These are phyloP conservation scores for Chiloscyllium punctatum DNA, from an alignment of 2,797 vertebrate genomes.

Conservation along the genomic window DNA sequence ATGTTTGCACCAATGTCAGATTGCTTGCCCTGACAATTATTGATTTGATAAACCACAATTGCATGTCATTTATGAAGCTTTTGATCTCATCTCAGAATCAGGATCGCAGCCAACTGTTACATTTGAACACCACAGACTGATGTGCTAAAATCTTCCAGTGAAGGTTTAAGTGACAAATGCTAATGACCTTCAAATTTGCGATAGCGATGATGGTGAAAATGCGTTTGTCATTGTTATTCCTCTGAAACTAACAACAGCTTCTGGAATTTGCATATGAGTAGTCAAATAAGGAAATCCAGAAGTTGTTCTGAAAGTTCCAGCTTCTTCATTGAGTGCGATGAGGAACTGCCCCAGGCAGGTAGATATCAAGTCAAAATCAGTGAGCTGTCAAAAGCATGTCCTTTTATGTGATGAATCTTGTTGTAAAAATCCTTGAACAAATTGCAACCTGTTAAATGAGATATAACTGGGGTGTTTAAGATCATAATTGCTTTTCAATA, in stretches of 20 bases:
- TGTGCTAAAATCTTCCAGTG: neutral
- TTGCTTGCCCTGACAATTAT: neutral
- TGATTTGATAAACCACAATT: neutral
- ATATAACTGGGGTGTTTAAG: neutral
- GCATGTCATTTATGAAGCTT: neutral
- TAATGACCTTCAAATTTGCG: neutral
- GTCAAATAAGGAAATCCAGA: neutral
- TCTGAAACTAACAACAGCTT: neutral
- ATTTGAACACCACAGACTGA: neutral
- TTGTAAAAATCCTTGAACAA: neutral
- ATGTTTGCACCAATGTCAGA: constrained; percentile 12
- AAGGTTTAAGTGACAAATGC: neutral
- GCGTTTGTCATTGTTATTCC: neutral
- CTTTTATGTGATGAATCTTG: neutral
- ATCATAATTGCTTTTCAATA: neutral
- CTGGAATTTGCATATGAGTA: neutral
- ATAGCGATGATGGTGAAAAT: neutral
- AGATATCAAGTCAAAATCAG: neutral
- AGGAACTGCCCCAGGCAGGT: neutral
- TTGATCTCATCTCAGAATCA: neutral
- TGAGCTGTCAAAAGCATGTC: neutral
- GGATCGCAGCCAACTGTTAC: neutral
- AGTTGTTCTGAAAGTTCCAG: neutral
- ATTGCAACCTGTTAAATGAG: neutral
- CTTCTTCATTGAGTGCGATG: neutral